Evolutionary conservation across 2,888 invertebrate species (phyloP), one percentile per base, ranked within the genome.

Genomic region (Sphinx pinastri): DNA sequence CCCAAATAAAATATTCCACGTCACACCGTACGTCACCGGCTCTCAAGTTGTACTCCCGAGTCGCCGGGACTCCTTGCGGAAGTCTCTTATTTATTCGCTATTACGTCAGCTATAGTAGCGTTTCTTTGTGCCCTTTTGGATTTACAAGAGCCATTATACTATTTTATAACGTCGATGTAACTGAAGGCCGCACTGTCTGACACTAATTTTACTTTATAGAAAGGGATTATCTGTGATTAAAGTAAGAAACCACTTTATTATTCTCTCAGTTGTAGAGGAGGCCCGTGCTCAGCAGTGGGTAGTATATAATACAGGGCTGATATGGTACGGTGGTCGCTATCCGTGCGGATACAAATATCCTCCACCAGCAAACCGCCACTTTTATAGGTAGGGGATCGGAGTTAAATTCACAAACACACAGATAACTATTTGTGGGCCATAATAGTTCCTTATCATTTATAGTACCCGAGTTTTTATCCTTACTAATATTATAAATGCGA

Each of bases 11-110:
- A 93, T 92, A 94, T 93, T 93, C 91, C 88, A 86, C 88, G 89
- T 92, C 92, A 92, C 92, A 93, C 89, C 93, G 92, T 94, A 94
- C 90, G 92, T 94, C 94, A 93, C 89, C 80, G 88, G 89, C 89
- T 90, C 90, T 86, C 88, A 84, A 87, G 90, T 90, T 89, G 90
- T 88, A 90, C 92, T 88, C 88, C 80, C 84, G 90, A 93, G 92
- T 92, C 88, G 81, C 84, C 77, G 86, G 87, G 90, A 93, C 91
- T 92, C 88, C 90, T 91, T 86, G 86, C 88, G 86, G 88, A 90
- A 92, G 89, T 89, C 91, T 89, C 89, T 90, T 92, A 93, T 93
- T 93, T 94, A 93, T 93, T 91, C 87, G 88, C 87, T 88, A 89
- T 89, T 87, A 89, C 84, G 89, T 91, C 91, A 88, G 83, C 84